A percentile compares a stretch with the other conserved stretches of the same genome.
Evolutionary conservation across 2,113 vertebrate genomes (phyloP).

Genomic region (Scopus umbretta): DNA sequence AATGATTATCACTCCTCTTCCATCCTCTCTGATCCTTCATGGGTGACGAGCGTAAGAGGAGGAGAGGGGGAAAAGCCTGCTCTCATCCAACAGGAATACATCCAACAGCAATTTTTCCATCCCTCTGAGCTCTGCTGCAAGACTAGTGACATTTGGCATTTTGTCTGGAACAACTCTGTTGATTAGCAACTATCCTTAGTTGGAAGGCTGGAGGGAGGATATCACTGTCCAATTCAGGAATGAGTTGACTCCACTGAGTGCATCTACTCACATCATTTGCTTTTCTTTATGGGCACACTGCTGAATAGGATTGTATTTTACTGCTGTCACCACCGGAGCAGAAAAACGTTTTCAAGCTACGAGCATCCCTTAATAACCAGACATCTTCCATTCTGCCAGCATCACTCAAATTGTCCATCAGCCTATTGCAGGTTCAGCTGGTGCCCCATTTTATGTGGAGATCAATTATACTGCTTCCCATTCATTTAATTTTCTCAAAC

Average conservation of each 20-base stretch:
- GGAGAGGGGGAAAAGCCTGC: not conserved
- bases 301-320: not conserved
- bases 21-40: not conserved
- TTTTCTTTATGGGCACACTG: not conserved
- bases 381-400: not conserved
- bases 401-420: not conserved
- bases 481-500: not conserved
- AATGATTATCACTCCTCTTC: not conserved
- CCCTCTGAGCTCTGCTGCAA: not conserved
- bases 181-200: slow-evolving; percentile 2
- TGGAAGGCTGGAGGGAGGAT: slow-evolving; percentile 6
- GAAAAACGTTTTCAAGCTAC: not conserved
- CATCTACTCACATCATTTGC: not conserved
- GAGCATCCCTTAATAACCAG: not conserved
- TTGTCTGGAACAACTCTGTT: slow-evolving; percentile 30
- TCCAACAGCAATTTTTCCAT: slow-evolving; percentile 15
- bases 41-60: not conserved
- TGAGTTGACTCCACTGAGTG: not conserved
- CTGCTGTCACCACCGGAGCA: not conserved
- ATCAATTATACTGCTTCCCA: not conserved
- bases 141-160: slow-evolving; percentile 59
- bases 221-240: not conserved
- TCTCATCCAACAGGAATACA: slow-evolving; percentile 6
- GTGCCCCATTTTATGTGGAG: not conserved
- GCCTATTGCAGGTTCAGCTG: not conserved